Base-by-base conservation (phyloP, 2,113 vertebrate species). In the Corythornis vintsioides region DNA sequence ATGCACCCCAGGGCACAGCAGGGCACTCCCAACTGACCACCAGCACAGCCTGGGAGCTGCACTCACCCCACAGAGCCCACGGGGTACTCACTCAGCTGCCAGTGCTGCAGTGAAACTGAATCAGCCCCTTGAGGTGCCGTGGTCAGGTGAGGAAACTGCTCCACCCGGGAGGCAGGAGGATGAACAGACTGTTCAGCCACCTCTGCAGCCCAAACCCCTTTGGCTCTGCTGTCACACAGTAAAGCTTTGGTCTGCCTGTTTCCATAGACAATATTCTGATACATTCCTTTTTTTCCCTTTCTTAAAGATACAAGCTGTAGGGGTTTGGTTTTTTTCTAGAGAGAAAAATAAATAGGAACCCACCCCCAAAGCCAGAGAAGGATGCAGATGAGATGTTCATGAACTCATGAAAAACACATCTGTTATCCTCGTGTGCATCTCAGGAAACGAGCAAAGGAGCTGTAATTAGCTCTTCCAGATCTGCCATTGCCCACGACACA, bases 91-190 rank as follows among this genome's bases (percentile, higher is more conserved):
- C 47, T 31, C 53, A 3, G 11, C 81, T 71, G 86, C 57, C 60
- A 74, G 66, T 1, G 2, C 43, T 43, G 71, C 63, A 20, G 10
- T 6, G 67, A 17, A 29, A 16, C 16, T 42, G 42, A 5, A 8
- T 13, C 33, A 56, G 89, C 29, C 15, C 3, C 25, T 38, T 14
- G n/a, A 3, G 8, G 10, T 3, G 33, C 75, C 24, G 18, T 2
- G 75, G 48, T 31, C 35, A 25, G 13, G 0, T 29, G 5, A 13
- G 50, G 83, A 22, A 13, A 26, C 0, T 16, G 16, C 13, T 8
- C 13, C 1, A 15, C 24, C 47, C 1, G 0, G 0, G 11, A 31
- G 66, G 67, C 61, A 8, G 45, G 14, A 13, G 31, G 65, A 13
- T 3, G 56, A 31, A 20, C 3, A 7, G 35, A 7, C 2, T 8